Evolutionary conservation across 2,797 vertebrate species (phyloP).

Genomic region (Otolemur crassicaudatus): DNA sequence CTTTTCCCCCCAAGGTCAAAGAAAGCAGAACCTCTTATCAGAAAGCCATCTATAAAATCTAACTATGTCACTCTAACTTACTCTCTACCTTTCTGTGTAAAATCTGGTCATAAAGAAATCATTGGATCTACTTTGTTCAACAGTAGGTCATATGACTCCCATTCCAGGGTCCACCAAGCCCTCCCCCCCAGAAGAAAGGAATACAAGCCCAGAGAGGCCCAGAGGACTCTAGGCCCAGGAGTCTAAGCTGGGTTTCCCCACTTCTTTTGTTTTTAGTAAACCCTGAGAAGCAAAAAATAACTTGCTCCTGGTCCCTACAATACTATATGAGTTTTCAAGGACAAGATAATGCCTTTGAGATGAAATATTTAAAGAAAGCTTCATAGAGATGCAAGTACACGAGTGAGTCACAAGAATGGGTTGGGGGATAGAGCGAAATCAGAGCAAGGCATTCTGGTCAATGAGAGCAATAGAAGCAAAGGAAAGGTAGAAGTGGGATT

Average conservation of each 20-base stretch:
- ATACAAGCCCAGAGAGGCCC: background rate
- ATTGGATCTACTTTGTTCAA: background rate
- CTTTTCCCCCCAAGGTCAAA: background rate
- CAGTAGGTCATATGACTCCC: background rate
- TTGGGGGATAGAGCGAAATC: background rate
- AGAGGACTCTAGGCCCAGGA: background rate
- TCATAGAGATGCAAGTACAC: background rate
- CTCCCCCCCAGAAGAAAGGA: background rate
- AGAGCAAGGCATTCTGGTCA: background rate
- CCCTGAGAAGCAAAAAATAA: background rate
- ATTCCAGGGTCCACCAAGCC: too few relatives aligned
- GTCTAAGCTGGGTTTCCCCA: background rate
- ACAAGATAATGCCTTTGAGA: background rate
- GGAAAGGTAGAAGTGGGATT: background rate
- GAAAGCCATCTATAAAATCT: background rate
- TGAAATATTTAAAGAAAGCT: slow-evolving; percentile 24
- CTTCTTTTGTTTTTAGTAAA: background rate
- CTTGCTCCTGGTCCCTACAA: background rate
- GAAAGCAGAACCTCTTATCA: background rate
- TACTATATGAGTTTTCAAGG: background rate
- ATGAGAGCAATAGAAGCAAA: slow-evolving; percentile 1
- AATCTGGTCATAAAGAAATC: background rate
- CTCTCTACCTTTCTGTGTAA: background rate
- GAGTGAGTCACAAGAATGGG: background rate
- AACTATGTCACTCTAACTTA: background rate